Evolutionary conservation across 2,888 invertebrate genomes (phyloP).

Genomic region (Epinotia nisella): DNA sequence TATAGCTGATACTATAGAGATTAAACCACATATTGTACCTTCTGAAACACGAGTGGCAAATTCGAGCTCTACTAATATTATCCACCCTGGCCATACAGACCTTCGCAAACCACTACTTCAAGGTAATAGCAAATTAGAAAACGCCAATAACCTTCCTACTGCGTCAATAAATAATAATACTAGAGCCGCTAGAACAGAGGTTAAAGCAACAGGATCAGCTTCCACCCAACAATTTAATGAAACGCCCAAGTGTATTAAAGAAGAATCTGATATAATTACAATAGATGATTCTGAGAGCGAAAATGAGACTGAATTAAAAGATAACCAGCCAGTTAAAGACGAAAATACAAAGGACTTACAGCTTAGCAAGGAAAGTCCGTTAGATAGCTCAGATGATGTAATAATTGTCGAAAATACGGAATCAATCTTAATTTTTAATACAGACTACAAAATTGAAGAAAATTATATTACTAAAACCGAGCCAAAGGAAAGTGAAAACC

Average conservation of each 20-base stretch:
- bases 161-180: background rate
- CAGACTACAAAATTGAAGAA: constrained; percentile 16
- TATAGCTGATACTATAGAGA: background rate
- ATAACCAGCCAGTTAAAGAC: background rate
- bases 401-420: constrained; percentile 5
- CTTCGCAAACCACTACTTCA: constrained; percentile 7
- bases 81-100: constrained; percentile 9
- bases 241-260: background rate
- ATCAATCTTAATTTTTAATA: constrained; percentile 27
- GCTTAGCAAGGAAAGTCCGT: background rate
- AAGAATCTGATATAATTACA: constrained; percentile 40
- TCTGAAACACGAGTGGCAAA: background rate
- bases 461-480: background rate
- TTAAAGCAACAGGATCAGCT: background rate
- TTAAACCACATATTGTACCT: background rate
- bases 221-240: background rate
- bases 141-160: background rate
- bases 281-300: constrained; percentile 28
- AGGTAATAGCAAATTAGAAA: background rate
- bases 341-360: background rate
- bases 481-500: background rate
- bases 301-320: background rate
- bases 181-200: background rate
- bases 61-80: background rate
- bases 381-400: background rate